phyloP scores from a whole-genome alignment of 2,888 invertebrate genomes.

The Amiota communis region DNA sequence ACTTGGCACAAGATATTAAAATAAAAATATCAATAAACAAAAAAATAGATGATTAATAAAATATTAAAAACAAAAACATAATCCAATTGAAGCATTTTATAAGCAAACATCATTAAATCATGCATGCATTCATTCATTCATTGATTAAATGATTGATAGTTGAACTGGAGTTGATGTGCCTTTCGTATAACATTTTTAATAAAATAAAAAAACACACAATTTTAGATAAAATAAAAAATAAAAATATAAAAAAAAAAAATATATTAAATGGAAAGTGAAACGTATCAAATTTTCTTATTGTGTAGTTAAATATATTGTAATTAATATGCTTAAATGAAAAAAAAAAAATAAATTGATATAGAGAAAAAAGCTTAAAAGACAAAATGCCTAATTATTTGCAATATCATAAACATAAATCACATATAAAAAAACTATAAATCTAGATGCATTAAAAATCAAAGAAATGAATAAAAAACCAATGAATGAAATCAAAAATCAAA shows the following conservation, averaged over 20 bases:
- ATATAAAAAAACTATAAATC: background rate
- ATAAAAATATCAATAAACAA: background rate
- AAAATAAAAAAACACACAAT: background rate
- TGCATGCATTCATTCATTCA: too few species aligned
- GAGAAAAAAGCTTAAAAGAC: slow-evolving; percentile 1
- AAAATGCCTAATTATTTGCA: background rate
- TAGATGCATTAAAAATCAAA: background rate
- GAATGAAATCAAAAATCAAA: background rate
- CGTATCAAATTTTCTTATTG: slow-evolving; percentile 21
- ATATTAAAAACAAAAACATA: background rate
- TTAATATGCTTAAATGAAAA: background rate
- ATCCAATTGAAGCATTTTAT: background rate
- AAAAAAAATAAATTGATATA: background rate
- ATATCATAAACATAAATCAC: slow-evolving; percentile 2
- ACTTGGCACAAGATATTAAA: slow-evolving; percentile 4
- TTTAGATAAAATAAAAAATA: slow-evolving; percentile 8
- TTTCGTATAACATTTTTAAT: slow-evolving; percentile 16
- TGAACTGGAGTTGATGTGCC: slow-evolving; percentile 26
- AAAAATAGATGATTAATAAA: background rate
- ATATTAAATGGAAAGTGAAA: background rate
- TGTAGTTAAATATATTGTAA: background rate
- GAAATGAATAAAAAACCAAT: background rate
- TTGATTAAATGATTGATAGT: background rate
- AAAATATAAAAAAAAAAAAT: background rate
- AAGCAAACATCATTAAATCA: background rate